Percentiles rank a stretch among this genome's conserved stretches.
phyloP scores from a whole-genome alignment of 37 sponge, comb jelly and placozoan genomes.

The Ianthella basta region DNA sequence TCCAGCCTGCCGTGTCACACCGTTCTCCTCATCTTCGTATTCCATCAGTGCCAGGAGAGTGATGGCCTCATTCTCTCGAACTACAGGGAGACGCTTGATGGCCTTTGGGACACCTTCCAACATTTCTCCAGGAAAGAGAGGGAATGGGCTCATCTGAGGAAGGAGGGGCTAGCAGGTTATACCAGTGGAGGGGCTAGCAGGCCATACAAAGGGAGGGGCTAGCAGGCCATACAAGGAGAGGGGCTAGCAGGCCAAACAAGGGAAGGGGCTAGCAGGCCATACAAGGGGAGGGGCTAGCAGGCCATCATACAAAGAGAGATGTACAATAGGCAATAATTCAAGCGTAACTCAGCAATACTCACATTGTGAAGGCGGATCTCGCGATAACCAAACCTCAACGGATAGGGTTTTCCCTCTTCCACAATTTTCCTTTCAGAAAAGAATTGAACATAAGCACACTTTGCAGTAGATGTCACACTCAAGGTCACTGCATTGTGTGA shows the following conservation, averaged over 20 bases:
- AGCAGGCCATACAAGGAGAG: not conserved
- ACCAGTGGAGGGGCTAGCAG: not conserved
- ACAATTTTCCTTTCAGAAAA: constrained; percentile 52
- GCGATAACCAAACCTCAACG: constrained; percentile 71
- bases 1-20: constrained; percentile 46
- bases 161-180: no score
- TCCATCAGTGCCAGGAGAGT: constrained; percentile 72
- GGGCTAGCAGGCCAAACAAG: not conserved
- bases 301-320: no score
- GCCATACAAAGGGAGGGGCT: not conserved
- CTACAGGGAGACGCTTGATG: constrained; percentile 70
- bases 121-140: constrained; percentile 85
- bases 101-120: constrained; percentile 67
- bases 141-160: constrained; percentile 71
- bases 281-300: no score
- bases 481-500: not conserved
- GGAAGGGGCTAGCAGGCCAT: not conserved
- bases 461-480: not conserved
- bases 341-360: not conserved
- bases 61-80: constrained; percentile 79
- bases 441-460: not conserved
- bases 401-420: constrained; percentile 68
- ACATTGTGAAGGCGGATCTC: constrained; percentile 82
- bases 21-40: constrained; percentile 61
- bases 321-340: no score